These are phyloP conservation scores for Malurus leucopterus DNA, from an alignment of 2,797 vertebrate species.

Conservation along the genomic window DNA sequence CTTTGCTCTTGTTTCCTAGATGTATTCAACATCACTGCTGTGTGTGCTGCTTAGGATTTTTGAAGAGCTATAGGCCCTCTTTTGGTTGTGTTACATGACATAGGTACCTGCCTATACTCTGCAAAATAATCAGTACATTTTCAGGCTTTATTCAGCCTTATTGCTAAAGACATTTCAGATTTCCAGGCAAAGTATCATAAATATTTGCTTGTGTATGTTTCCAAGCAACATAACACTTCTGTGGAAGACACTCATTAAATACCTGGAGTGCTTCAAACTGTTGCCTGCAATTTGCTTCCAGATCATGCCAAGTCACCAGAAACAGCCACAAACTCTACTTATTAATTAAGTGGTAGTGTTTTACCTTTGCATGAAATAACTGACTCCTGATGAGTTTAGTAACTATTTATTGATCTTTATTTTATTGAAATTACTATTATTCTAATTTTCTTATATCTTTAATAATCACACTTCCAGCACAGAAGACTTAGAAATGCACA, in stretches of 20 bases:
- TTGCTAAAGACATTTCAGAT: neutral
- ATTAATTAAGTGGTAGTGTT: neutral
- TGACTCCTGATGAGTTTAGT: neutral
- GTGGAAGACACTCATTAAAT: neutral
- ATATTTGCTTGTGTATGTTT: slow-evolving; percentile 1
- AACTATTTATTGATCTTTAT: neutral
- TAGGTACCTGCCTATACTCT: neutral
- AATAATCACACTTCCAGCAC: neutral
- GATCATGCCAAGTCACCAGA: neutral
- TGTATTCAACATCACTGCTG: neutral
- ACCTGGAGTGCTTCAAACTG: neutral
- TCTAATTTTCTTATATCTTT: neutral
- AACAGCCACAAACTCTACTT: neutral
- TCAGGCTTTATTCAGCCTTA: neutral
- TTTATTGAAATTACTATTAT: neutral
- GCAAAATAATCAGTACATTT: neutral
- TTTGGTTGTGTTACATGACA: neutral
- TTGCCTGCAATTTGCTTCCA: neutral
- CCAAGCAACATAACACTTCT: slow-evolving; percentile 4
- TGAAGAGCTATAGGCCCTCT: neutral
- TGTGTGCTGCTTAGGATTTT: neutral
- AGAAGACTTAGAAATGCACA: neutral
- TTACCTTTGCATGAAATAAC: neutral
- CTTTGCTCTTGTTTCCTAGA: neutral
- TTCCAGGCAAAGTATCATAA: neutral